Evolutionary conservation across 1,140 invertebrate species (phyloP), one percentile per base, ranked within the genome.

Genomic region (Dinoponera quadriceps): DNA sequence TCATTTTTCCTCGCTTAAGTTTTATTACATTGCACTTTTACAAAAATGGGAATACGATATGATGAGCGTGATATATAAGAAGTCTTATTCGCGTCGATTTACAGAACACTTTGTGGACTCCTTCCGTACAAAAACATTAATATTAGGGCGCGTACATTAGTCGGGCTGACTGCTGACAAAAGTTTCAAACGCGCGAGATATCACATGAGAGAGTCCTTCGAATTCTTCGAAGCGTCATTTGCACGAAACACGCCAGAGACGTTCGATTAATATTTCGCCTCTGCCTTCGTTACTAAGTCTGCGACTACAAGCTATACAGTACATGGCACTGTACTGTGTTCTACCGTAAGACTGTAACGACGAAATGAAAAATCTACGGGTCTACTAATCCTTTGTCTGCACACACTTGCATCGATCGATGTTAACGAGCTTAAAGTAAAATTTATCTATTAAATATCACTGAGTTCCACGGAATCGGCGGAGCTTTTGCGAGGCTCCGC

Each of bases 321-420:
- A n/a, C n/a, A 86, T 83, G 78, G 78, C 84, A 83, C 78, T 59
- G 63, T 57, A 69, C 62, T 55, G 27, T 75, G 27, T 75, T 69
- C 2, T 55, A 75, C 3, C 54, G 16, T 22, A 54, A 4, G 49
- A 38, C 16, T 0, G n/a, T n/a, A n/a, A n/a, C 22, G 16, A 22
- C 20, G 20, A 57, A 27, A 16, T 29, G n/a, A 27, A 59, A 14
- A 51, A 25, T 48, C 27, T 54, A 33, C 13, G 25, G 14, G 14
- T 44, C n/a, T n/a, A 4, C 38, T 77, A 1, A 18, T 14, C 4
- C 18, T 33, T 18, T 16, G 2, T 63, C 27, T 2, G 11, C 4
- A 2, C 18, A 27, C 25, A 3, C 1, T 29, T 20, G 54, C 16
- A 27, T 38, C 44, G 25, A 54, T 69, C 48, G n/a, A 65, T 33